phyloP scores from a whole-genome alignment of 2,113 vertebrate genomes.

The Dolichotis patagonum region DNA sequence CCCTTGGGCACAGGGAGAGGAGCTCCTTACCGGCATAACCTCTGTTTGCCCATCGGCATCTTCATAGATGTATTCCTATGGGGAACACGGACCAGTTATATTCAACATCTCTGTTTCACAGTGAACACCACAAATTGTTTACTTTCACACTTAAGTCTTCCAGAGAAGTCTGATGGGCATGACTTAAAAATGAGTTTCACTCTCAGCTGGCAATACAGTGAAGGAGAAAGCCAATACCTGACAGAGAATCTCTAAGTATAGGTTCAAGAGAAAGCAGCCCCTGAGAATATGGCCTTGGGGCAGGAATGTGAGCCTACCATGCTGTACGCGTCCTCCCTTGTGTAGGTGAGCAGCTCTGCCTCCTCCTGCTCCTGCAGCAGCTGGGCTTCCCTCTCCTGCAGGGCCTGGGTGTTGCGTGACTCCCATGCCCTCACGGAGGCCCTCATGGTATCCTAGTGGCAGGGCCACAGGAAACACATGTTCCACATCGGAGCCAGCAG shows the following conservation, averaged over 20 bases:
- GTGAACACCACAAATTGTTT: accelerated
- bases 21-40: conserved; percentile 91
- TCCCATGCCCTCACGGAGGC: conserved; percentile 89
- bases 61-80: conserved; percentile 92
- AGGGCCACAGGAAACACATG: neutral
- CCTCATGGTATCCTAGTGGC: conserved; percentile 83
- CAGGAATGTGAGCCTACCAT: conserved; percentile 83
- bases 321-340: conserved; percentile 93
- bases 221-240: neutral
- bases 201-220: neutral
- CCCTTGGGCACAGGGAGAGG: accelerated
- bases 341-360: conserved; percentile 92
- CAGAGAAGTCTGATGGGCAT: accelerated
- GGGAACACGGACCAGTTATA: neutral
- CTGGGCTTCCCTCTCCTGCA: conserved; percentile 86
- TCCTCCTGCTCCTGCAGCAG: conserved; percentile 83
- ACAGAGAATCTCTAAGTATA: neutral
- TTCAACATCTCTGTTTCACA: accelerated
- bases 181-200: too few species aligned
- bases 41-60: conserved; percentile 90
- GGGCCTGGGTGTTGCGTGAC: conserved; percentile 84
- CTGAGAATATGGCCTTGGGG: neutral
- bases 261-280: neutral
- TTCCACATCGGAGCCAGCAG: neutral
- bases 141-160: neutral